These are phyloP conservation scores for Lithobius niger DNA, from an alignment of 1,140 invertebrate genomes.

Conservation along the genomic window DNA sequence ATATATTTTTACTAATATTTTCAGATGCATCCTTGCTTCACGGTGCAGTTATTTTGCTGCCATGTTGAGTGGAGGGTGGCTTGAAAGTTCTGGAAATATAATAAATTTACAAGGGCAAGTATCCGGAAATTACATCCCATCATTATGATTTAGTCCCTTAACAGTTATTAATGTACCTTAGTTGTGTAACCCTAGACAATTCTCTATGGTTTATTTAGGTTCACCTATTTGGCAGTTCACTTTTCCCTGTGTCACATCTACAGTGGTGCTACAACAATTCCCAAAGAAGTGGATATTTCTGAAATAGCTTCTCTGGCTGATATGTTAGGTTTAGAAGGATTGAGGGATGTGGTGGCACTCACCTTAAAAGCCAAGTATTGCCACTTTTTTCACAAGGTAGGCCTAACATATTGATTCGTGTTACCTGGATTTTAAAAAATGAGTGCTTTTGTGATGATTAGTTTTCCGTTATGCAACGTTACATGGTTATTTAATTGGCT, in stretches of 20 bases:
- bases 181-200: not conserved
- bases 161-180: not conserved
- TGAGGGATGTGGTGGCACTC: constrained; percentile 77
- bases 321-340: constrained; percentile 70
- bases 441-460: too few species aligned
- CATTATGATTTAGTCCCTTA: not conserved
- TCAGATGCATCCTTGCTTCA: constrained; percentile 61
- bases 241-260: constrained; percentile 86
- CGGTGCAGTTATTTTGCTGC: constrained; percentile 83
- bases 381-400: constrained; percentile 74
- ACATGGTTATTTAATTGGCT: too few species aligned
- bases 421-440: too few species aligned
- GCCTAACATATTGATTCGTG: too few species aligned
- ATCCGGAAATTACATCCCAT: too few species aligned
- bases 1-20: constrained; percentile 12
- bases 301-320: constrained; percentile 74
- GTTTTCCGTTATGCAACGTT: too few species aligned
- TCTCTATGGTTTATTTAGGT: constrained; percentile 36
- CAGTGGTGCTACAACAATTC: constrained; percentile 68
- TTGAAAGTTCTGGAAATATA: constrained; percentile 60
- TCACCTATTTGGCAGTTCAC: constrained; percentile 66
- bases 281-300: constrained; percentile 65
- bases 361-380: constrained; percentile 78
- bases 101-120: constrained; percentile 67
- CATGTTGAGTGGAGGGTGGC: constrained; percentile 67